Percentiles rank a stretch among this genome's conserved stretches.
These are phyloP conservation scores for Mobula hypostoma DNA, from an alignment of 2,113 vertebrate genomes.

Conservation along the genomic window DNA sequence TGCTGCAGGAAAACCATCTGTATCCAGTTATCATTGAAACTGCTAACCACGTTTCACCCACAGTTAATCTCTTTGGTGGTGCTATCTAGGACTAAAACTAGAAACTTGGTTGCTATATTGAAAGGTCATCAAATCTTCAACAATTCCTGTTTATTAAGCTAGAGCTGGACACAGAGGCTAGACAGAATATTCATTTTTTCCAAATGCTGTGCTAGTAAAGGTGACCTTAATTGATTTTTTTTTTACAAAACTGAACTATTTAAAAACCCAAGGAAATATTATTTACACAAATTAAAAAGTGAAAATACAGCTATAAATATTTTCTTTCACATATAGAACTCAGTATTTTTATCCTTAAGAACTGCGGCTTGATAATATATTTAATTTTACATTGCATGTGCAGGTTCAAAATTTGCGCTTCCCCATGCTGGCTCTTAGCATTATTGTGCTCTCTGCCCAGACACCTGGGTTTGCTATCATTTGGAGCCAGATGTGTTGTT, in stretches of 20 bases:
- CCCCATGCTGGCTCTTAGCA: slow-evolving; percentile 88
- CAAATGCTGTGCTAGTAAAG: background rate
- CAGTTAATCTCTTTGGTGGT: background rate
- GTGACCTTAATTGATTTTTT: background rate
- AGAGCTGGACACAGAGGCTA: background rate
- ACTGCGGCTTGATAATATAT: background rate
- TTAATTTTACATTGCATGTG: background rate
- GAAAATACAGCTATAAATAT: background rate
- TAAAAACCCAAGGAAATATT: background rate
- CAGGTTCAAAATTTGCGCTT: slow-evolving; percentile 59
- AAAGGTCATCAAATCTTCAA: background rate
- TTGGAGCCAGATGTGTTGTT: slow-evolving; percentile 81
- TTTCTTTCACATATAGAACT: background rate
- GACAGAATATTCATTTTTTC: background rate
- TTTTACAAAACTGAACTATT: background rate
- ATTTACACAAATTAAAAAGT: slow-evolving; percentile 29
- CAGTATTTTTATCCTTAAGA: background rate
- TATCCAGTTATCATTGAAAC: background rate
- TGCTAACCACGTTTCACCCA: background rate
- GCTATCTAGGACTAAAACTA: background rate
- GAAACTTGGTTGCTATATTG: no score
- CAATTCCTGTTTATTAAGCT: background rate
- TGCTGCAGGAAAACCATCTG: background rate
- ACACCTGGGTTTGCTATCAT: slow-evolving; percentile 83
- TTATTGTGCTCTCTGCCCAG: slow-evolving; percentile 78